These are phyloP conservation scores for Polyodon spathula DNA, from an alignment of 2,113 vertebrate genomes.

Conservation along the genomic window DNA sequence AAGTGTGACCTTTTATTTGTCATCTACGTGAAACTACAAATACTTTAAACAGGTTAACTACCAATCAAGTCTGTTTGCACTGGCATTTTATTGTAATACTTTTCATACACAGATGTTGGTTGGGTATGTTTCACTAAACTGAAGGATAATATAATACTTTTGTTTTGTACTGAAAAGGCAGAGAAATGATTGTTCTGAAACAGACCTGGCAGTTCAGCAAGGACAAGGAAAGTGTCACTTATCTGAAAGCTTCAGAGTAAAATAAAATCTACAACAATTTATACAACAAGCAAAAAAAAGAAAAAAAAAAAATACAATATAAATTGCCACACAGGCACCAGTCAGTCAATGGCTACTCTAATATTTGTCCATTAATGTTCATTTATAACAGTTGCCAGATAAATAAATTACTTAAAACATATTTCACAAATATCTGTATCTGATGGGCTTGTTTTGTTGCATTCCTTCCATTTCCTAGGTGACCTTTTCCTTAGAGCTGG, in stretches of 20 bases:
- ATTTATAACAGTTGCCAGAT: constrained; percentile 33
- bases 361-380: constrained; percentile 36
- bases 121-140: constrained; percentile 23
- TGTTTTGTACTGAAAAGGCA: constrained; percentile 17
- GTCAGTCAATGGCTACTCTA: constrained; percentile 62
- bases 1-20: constrained; percentile 10
- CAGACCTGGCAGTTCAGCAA: constrained; percentile 19
- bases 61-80: constrained; percentile 19
- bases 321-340: constrained; percentile 75
- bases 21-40: constrained; percentile 18
- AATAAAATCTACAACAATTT: constrained; percentile 57
- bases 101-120: constrained; percentile 19
- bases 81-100: constrained; percentile 2
- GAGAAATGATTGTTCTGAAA: constrained; percentile 18
- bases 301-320: constrained; percentile 60
- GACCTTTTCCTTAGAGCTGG: constrained; percentile 72
- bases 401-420: constrained; percentile 39
- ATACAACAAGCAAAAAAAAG: constrained; percentile 62
- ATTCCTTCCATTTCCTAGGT: constrained; percentile 50
- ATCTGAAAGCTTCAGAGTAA: constrained; percentile 21
- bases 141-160: too few species aligned
- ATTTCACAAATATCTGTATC: constrained; percentile 22
- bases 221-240: constrained; percentile 25
- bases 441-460: constrained; percentile 7
- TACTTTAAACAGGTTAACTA: constrained; percentile 24